phyloP scores from a whole-genome alignment of 1,140 invertebrate species.

The Pantala flavescens region DNA sequence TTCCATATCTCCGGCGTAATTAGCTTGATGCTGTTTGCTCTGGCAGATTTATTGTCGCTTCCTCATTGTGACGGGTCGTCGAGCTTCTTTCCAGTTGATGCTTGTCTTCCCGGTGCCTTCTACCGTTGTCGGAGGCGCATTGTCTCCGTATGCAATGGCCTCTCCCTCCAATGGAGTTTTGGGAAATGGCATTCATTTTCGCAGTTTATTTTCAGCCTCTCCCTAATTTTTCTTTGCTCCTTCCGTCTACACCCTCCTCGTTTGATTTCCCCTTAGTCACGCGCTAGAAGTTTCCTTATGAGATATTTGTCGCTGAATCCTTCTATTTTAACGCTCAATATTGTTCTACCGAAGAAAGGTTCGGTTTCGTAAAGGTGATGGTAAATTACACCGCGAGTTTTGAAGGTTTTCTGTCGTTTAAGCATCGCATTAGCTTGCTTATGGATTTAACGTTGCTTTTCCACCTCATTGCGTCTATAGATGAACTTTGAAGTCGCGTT shows the following conservation, averaged over 20 bases:
- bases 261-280: background rate
- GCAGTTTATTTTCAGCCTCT: background rate
- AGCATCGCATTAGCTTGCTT: too few relatives aligned
- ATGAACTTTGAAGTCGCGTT: too few relatives aligned
- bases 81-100: background rate
- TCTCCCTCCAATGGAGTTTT: too few relatives aligned
- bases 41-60: background rate
- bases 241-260: background rate
- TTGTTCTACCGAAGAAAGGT: too few relatives aligned
- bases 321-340: too few relatives aligned
- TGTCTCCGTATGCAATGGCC: background rate
- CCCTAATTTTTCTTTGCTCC: background rate
- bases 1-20: background rate
- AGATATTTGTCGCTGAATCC: too few relatives aligned
- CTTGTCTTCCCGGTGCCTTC: background rate
- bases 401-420: too few relatives aligned
- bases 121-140: background rate
- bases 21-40: constrained; percentile 8
- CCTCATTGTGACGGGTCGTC: background rate
- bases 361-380: too few relatives aligned
- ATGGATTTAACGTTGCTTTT: too few relatives aligned
- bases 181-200: background rate
- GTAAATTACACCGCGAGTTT: too few relatives aligned
- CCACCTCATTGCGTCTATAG: too few relatives aligned
- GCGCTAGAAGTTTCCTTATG: too few relatives aligned